Base-by-base conservation (phyloP, 2,113 vertebrate species). In the Poicephalus gulielmi region DNA sequence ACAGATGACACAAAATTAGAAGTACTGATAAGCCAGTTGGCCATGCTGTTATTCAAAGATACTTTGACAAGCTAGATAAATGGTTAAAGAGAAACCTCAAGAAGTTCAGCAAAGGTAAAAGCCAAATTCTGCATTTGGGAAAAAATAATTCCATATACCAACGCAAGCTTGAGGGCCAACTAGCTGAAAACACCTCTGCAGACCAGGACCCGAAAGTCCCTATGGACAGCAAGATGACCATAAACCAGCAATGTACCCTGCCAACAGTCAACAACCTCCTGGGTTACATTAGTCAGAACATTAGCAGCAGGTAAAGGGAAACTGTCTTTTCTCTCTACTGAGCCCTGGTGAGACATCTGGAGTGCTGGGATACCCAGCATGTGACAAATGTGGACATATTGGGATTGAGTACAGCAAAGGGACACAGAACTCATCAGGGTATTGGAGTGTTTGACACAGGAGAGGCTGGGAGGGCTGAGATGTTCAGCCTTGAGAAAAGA, bases 21-120 rank as follows among this genome's bases (percentile, higher is more conserved):
- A 44, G 27, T 44, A 33, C 13, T 18, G 9, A 47, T 41, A 31
- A 0, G 0, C 11, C 20, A 35, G 53, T 23, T 41, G 25, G 8
- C 17, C 1, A 0, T 75, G 17, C 35, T 67, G 37, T 13, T 46
- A 28, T 59, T 68, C 46, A 68, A 39, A 53, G 20, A 15, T 35
- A 47, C 8, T 35, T 53, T 22, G 25, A 35, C 17, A 68, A 27
- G 47, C 19, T 80, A 41, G 44, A 80, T n/a, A 52, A 71, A 52
- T 46, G 10, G 18, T 37, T 66, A 30, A 46, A 30, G 13, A 46
- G 46, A 30, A 79, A 35, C 27, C 7, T 66, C 22, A 5, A 44
- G 18, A 50, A 50, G 15, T 44, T 91, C 33, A 50, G 31, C 31
- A 71, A 50, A 23, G 27, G 49, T 33, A 79, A 64, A 59, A 50